A percentile compares a stretch with the other conserved stretches of the same genome.
Conservation (phyloP, 2,113 vertebrate species). For the Poicephalus meyeri region DNA sequence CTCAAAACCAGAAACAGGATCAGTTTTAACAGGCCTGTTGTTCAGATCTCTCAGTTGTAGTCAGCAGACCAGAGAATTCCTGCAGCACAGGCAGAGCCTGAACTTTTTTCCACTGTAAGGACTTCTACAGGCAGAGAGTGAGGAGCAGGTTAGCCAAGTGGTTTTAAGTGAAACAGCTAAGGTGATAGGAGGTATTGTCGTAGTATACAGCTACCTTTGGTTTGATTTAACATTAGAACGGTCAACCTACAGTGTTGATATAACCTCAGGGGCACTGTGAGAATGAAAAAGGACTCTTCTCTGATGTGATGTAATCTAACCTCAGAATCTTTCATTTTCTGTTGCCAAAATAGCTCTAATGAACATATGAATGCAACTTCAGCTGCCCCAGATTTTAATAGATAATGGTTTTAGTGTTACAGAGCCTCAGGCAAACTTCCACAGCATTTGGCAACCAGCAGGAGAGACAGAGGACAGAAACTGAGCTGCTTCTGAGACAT, state of each 20-base stretch:
- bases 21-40: background rate
- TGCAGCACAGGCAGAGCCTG: background rate
- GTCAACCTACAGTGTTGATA: background rate
- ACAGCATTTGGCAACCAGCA: conserved; percentile 4
- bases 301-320: background rate
- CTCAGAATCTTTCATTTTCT: conserved; percentile 1
- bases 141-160: background rate
- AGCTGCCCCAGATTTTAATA: background rate
- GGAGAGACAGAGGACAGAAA: background rate
- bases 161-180: background rate
- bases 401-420: background rate
- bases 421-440: background rate
- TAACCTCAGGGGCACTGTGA: background rate
- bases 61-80: background rate
- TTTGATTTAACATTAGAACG: background rate
- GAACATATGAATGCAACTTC: background rate
- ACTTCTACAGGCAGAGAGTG: background rate
- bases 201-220: background rate
- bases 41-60: background rate
- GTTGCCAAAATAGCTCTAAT: background rate
- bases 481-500: background rate
- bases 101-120: background rate
- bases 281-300: background rate
- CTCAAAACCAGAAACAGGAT: background rate
- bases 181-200: background rate